Evolutionary conservation across 35 echinoderm and acorn worm species (phyloP).

Genomic region (Hemicentrotus pulcherrimus): DNA sequence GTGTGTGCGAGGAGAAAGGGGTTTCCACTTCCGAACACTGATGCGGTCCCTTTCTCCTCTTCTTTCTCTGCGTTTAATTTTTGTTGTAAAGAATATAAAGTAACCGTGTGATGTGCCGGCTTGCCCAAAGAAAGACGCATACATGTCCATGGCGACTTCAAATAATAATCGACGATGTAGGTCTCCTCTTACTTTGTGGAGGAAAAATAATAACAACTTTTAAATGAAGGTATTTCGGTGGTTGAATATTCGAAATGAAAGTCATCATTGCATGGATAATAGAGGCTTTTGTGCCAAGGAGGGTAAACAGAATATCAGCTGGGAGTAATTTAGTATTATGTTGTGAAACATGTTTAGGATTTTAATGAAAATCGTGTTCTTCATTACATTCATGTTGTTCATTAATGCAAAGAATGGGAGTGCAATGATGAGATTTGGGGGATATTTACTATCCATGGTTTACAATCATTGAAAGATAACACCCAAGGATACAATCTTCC

Average conservation of each 20-base stretch:
- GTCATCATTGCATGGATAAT: not conserved
- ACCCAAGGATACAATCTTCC: not conserved
- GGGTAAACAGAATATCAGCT: not conserved
- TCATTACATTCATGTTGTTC: not conserved
- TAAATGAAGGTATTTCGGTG: not conserved
- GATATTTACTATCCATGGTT: not conserved
- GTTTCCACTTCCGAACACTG: slow-evolving; percentile 20
- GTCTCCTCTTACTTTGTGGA: not conserved
- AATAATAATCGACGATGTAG: not conserved
- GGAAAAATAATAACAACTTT: slow-evolving; percentile 6
- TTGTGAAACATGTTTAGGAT: not conserved
- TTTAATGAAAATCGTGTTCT: not conserved
- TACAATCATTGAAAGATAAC: not conserved
- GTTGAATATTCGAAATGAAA: not conserved
- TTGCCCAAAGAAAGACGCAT: not conserved
- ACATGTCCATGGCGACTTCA: not conserved
- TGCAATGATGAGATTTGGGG: not conserved
- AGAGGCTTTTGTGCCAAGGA: not conserved
- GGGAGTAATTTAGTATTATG: not conserved
- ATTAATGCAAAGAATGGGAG: not conserved
- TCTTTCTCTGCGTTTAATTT: not conserved
- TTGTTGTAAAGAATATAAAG: not conserved
- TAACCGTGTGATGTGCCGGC: not conserved
- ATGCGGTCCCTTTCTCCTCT: slow-evolving; percentile 6
- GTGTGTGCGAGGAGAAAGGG: not conserved